A percentile compares a stretch with the other conserved stretches of the same genome.
These are phyloP conservation scores for Platycheirus rosarum DNA, from an alignment of 2,888 invertebrate genomes.

Conservation along the genomic window DNA sequence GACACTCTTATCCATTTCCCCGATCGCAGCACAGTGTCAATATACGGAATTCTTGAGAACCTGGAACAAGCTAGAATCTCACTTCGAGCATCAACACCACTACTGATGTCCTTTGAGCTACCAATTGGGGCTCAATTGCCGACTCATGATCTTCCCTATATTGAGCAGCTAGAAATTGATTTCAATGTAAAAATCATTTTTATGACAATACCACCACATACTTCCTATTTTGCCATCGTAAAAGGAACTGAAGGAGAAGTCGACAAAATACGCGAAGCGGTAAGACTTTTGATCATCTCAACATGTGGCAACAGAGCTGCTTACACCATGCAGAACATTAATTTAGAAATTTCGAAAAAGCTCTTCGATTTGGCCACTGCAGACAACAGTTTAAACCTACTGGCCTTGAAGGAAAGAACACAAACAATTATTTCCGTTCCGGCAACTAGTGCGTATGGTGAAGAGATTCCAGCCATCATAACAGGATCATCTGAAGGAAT, in stretches of 20 bases:
- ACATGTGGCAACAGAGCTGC: slow-evolving; percentile 83
- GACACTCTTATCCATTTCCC: too few relatives aligned
- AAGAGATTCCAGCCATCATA: slow-evolving; percentile 95
- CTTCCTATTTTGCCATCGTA: slow-evolving; percentile 91
- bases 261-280: slow-evolving; percentile 93
- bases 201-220: slow-evolving; percentile 91
- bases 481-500: slow-evolving; percentile 94
- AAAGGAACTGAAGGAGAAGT: slow-evolving; percentile 96
- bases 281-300: slow-evolving; percentile 87
- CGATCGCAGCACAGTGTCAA: too few relatives aligned
- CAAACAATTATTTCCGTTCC: slow-evolving; percentile 96
- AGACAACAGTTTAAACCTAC: slow-evolving; percentile 90
- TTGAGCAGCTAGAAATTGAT: too few relatives aligned
- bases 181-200: slow-evolving; percentile 94
- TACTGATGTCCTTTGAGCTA: too few relatives aligned
- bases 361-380: slow-evolving; percentile 95
- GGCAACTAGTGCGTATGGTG: slow-evolving; percentile 92
- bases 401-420: slow-evolving; percentile 93
- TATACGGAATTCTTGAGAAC: too few relatives aligned
- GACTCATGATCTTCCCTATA: too few relatives aligned
- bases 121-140: too few relatives aligned
- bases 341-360: slow-evolving; percentile 96
- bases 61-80: too few relatives aligned
- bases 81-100: too few relatives aligned
- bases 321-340: slow-evolving; percentile 93